Evolutionary conservation across 2,797 vertebrate genomes (phyloP).

Genomic region (Artibeus lituratus): DNA sequence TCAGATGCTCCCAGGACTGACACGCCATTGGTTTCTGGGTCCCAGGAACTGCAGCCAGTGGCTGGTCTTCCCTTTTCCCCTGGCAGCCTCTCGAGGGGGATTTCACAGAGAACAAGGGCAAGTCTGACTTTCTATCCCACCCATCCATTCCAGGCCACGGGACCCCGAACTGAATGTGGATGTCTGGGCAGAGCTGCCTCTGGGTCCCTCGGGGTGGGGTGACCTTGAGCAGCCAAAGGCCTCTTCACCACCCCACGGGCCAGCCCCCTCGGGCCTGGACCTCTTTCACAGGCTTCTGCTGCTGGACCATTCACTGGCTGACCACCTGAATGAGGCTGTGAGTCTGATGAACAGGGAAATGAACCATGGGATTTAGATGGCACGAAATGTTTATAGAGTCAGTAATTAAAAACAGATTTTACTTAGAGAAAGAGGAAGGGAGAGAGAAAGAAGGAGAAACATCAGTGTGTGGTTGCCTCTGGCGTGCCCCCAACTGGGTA

Average conservation of each 20-base stretch:
- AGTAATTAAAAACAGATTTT: too few species aligned
- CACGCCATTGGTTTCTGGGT: neutral
- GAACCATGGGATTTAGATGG: neutral
- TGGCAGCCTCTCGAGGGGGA: neutral
- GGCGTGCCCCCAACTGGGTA: too few species aligned
- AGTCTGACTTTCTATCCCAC: neutral
- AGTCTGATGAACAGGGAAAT: constrained; percentile 48
- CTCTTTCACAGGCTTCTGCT: constrained; percentile 81
- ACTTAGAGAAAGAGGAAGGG: too few species aligned
- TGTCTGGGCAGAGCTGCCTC: constrained; percentile 63
- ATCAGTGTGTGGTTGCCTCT: too few species aligned
- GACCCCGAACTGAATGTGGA: constrained; percentile 63
- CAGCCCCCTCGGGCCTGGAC: constrained; percentile 65
- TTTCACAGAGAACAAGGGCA: neutral
- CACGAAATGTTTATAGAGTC: neutral
- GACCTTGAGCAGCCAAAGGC: constrained; percentile 18
- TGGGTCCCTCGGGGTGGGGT: neutral
- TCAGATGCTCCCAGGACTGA: neutral
- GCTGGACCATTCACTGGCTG: constrained; percentile 79
- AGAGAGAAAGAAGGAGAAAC: too few species aligned
- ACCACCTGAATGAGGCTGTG: constrained; percentile 82
- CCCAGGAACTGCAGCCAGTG: neutral
- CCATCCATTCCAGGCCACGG: constrained; percentile 40
- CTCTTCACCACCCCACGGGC: neutral
- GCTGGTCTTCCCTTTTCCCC: neutral